Evolutionary conservation across 1,140 invertebrate species (phyloP).

Genomic region (Sarcophaga bullata): DNA sequence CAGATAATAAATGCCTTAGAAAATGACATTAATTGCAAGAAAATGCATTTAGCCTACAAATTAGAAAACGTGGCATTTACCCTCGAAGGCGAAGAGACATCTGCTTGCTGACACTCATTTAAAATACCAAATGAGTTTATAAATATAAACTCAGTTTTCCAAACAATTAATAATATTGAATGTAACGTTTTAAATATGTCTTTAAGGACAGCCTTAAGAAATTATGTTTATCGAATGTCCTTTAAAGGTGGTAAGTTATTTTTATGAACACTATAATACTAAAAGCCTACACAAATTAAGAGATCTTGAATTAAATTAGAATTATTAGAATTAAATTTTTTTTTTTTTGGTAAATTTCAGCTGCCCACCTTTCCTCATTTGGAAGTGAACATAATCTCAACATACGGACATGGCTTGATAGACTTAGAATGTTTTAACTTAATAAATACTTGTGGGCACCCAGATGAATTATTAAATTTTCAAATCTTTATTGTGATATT

Average conservation of each 20-base stretch:
- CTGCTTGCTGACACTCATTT: slow-evolving; percentile 61
- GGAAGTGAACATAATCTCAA: too few species aligned
- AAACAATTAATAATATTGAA: not conserved
- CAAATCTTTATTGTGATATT: too few species aligned
- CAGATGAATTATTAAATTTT: too few species aligned
- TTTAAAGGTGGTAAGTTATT: not conserved
- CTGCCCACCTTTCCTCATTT: too few species aligned
- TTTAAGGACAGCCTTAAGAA: not conserved
- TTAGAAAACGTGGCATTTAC: slow-evolving; percentile 90
- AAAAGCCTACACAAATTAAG: too few species aligned
- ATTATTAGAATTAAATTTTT: too few species aligned
- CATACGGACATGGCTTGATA: too few species aligned
- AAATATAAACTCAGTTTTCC: not conserved
- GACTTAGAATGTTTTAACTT: too few species aligned
- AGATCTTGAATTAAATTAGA: too few species aligned
- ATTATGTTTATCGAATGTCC: not conserved
- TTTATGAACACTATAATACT: not conserved
- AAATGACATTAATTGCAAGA: slow-evolving; percentile 81
- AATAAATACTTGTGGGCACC: too few species aligned
- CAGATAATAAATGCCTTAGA: slow-evolving; percentile 83
- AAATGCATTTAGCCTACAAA: slow-evolving; percentile 88
- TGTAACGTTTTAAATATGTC: slow-evolving; percentile 1
- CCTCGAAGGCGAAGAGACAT: slow-evolving; percentile 78
- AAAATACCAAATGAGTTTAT: not conserved
- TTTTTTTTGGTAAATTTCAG: too few species aligned